phyloP scores from a whole-genome alignment of 2,888 invertebrate species.

The Gryllus longicercus region DNA sequence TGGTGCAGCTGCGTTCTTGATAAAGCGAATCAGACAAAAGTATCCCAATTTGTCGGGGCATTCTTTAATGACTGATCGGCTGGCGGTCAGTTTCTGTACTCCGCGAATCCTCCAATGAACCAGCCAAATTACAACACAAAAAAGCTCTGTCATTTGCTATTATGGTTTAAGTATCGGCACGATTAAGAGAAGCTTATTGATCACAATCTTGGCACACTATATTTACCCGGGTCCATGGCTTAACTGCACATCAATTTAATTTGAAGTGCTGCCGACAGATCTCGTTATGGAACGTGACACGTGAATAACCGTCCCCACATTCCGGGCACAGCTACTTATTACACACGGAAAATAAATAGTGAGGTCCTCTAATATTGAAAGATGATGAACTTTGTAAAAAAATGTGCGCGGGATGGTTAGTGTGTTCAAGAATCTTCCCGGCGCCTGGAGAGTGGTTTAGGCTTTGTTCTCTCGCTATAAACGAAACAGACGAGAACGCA shows the following conservation, averaged over 20 bases:
- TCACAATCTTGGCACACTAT: conserved; percentile 2
- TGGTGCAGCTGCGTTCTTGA: background rate
- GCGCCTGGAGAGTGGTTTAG: too few relatives aligned
- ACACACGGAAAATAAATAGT: background rate
- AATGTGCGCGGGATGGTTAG: background rate
- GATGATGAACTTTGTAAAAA: conserved; percentile 1
- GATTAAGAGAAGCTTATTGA: conserved; percentile 17
- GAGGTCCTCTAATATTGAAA: background rate
- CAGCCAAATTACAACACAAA: background rate
- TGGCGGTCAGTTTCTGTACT: background rate
- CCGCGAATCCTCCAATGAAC: background rate
- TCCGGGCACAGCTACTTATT: background rate
- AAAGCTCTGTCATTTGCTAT: conserved; percentile 17
- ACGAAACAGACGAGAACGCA: background rate
- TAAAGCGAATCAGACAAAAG: background rate
- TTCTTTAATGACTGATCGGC: background rate
- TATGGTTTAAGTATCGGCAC: conserved; percentile 17
- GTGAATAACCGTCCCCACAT: background rate
- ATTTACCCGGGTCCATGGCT: background rate
- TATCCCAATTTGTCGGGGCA: background rate
- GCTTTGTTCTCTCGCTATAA: background rate
- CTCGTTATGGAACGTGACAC: conserved; percentile 17
- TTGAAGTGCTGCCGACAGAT: background rate
- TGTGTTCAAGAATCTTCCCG: too few relatives aligned
- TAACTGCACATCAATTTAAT: conserved; percentile 17